Evolutionary conservation across 2,113 vertebrate genomes (phyloP).

Genomic region (Trogon melanurus): DNA sequence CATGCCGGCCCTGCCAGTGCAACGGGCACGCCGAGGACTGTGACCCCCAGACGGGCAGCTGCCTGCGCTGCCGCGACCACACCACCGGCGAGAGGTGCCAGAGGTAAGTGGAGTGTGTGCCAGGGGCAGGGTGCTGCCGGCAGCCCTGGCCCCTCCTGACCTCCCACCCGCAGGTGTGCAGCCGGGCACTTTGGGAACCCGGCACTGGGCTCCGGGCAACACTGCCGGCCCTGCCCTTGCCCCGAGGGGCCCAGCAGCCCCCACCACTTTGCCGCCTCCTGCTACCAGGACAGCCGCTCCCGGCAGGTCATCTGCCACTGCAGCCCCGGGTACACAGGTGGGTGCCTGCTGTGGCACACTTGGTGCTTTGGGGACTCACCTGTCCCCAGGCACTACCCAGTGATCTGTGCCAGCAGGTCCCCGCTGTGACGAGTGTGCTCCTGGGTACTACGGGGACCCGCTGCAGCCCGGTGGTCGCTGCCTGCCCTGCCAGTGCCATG

Average conservation of each 20-base stretch:
- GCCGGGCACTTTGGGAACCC: constrained; percentile 91
- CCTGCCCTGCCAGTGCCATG: constrained; percentile 88
- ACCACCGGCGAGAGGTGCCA: constrained; percentile 86
- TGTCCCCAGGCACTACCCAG: accelerated
- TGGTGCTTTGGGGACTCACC: accelerated
- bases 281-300: constrained; percentile 89
- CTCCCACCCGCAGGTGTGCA: constrained; percentile 76
- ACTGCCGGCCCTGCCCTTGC: constrained; percentile 93
- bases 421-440: constrained; percentile 92
- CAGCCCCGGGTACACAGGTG: constrained; percentile 92
- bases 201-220: constrained; percentile 79
- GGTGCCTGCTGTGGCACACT: accelerated
- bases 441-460: constrained; percentile 92
- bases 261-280: constrained; percentile 89
- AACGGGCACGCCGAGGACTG: constrained; percentile 88
- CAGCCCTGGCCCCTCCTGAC: background rate
- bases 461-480: constrained; percentile 85
- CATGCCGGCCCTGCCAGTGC: constrained; percentile 88
- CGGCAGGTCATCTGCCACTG: constrained; percentile 91
- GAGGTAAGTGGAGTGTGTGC: constrained; percentile 69
- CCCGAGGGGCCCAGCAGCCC: constrained; percentile 88
- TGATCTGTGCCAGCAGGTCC: constrained; percentile 69
- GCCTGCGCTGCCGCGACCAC: constrained; percentile 88
- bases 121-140: background rate
- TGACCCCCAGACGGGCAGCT: constrained; percentile 83